phyloP scores from a whole-genome alignment of 1,140 invertebrate genomes.

The Lucilia sericata region DNA sequence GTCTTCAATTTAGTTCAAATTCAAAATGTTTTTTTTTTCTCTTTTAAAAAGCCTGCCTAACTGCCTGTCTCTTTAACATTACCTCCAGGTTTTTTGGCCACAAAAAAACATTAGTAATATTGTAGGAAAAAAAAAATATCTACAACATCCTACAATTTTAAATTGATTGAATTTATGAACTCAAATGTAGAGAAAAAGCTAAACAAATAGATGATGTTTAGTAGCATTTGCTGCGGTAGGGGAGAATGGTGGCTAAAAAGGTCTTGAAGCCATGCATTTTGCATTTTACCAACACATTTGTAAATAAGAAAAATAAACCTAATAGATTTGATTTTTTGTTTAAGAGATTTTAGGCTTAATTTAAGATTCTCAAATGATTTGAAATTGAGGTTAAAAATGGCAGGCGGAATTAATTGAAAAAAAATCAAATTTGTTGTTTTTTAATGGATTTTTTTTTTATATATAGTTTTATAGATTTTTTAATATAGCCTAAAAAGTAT shows the following conservation, averaged over 20 bases:
- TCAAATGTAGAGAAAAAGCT: background rate
- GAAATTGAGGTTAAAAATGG: too few species aligned
- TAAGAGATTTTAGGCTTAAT: too few species aligned
- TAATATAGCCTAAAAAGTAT: too few species aligned
- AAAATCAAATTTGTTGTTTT: too few species aligned
- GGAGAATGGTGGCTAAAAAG: background rate
- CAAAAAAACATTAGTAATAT: background rate
- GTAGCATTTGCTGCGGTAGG: too few species aligned
- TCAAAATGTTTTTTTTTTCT: background rate
- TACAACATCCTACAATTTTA: background rate
- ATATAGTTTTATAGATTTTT: too few species aligned
- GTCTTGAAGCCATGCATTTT: background rate
- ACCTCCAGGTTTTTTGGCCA: background rate
- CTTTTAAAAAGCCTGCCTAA: background rate
- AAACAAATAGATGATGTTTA: background rate
- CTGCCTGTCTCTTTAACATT: background rate
- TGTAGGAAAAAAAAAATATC: background rate
- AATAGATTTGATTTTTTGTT: too few species aligned
- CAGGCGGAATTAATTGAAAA: too few species aligned
- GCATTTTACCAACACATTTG: background rate
- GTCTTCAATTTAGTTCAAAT: background rate
- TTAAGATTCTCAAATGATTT: too few species aligned
- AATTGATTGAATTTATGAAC: slow-evolving; percentile 3
- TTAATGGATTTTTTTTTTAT: too few species aligned
- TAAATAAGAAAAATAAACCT: too few species aligned